Conservation (phyloP, 2,797 vertebrate genomes). For the Aythya fuligula region DNA sequence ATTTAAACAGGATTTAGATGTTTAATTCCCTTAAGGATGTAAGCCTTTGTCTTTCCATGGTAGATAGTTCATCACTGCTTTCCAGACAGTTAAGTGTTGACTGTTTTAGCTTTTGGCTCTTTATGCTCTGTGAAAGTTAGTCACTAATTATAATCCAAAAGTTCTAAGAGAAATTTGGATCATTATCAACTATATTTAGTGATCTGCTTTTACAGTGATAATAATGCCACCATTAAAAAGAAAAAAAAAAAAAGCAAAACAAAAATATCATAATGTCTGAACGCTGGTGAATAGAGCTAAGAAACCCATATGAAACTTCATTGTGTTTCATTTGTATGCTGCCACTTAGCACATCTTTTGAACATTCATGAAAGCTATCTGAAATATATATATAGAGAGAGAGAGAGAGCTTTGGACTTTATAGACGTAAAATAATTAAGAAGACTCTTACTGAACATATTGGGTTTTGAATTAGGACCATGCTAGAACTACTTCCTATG, state of each 20-base stretch:
- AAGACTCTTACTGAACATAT: background rate
- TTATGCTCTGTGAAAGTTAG: background rate
- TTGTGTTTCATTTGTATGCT: background rate
- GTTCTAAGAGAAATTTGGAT: background rate
- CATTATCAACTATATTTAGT: background rate
- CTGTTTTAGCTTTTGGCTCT: background rate
- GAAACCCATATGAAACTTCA: background rate
- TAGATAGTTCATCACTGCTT: background rate
- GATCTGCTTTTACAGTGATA: background rate
- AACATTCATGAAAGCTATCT: background rate
- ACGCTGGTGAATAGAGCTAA: background rate
- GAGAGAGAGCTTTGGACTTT: background rate
- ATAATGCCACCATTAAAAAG: background rate
- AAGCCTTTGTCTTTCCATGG: background rate
- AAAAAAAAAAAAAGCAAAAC: background rate
- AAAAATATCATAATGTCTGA: background rate
- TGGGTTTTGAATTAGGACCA: background rate
- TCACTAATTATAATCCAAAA: background rate
- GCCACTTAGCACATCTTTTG: background rate
- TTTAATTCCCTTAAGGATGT: slow-evolving; percentile 17
- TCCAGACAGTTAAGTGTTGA: background rate
- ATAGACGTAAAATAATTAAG: background rate
- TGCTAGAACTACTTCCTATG: background rate
- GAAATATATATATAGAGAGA: background rate
- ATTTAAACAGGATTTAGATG: slow-evolving; percentile 23